These are phyloP conservation scores for Heliconius himera DNA, from an alignment of 1,140 invertebrate genomes.

Conservation along the genomic window DNA sequence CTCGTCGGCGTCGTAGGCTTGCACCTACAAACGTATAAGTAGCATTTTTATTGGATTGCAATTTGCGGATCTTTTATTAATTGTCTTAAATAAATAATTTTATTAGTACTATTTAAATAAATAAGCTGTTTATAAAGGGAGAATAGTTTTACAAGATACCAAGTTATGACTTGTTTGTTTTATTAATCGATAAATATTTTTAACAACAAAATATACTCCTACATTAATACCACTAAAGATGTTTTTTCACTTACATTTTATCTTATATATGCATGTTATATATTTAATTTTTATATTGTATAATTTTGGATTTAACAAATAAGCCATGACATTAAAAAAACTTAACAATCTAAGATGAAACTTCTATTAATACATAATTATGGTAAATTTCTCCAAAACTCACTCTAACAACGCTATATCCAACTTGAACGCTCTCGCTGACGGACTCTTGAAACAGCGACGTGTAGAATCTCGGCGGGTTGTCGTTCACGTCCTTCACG, in stretches of 20 bases:
- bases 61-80: too few relatives aligned
- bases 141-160: too few relatives aligned
- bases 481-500: constrained; percentile 97
- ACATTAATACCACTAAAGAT: neutral
- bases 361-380: neutral
- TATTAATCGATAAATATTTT: neutral
- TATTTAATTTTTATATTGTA: too few relatives aligned
- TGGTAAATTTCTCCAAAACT: constrained; percentile 37
- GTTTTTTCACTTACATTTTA: too few relatives aligned
- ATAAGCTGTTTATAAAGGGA: neutral
- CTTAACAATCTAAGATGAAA: too few relatives aligned
- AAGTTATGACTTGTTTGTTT: too few relatives aligned
- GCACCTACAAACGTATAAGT: constrained; percentile 81
- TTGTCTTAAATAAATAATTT: too few relatives aligned
- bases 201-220: neutral
- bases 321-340: too few relatives aligned
- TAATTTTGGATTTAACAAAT: too few relatives aligned
- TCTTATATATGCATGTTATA: too few relatives aligned
- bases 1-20: constrained; percentile 96
- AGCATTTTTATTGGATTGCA: neutral
- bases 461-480: constrained; percentile 95
- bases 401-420: constrained; percentile 90
- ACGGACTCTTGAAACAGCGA: constrained; percentile 96
- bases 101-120: neutral
- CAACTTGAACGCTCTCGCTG: constrained; percentile 93